These are phyloP conservation scores for Hylomyscus alleni DNA, from an alignment of 2,797 vertebrate genomes.

Conservation along the genomic window DNA sequence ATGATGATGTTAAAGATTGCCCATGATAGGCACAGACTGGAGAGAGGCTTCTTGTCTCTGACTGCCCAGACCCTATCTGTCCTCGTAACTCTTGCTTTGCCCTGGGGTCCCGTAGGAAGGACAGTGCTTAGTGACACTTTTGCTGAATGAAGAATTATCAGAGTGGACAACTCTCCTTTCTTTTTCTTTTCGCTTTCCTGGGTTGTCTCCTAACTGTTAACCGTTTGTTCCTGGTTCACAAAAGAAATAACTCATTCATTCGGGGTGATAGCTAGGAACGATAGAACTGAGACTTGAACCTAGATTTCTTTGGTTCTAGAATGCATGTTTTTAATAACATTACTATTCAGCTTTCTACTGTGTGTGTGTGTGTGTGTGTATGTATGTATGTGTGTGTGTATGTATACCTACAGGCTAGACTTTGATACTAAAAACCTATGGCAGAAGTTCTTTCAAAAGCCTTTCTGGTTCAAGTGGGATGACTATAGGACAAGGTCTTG, in stretches of 20 bases:
- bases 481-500: neutral
- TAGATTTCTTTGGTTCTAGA: neutral
- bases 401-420: neutral
- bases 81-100: neutral
- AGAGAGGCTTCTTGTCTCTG: neutral
- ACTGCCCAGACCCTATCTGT: neutral
- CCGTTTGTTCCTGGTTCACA: neutral
- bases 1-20: neutral
- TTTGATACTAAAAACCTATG: neutral
- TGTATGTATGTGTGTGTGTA: neutral
- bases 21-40: neutral
- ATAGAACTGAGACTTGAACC: neutral
- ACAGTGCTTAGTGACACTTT: neutral
- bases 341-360: fast-evolving
- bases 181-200: neutral
- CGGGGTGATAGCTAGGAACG: neutral
- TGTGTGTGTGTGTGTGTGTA: neutral
- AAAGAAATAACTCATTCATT: neutral
- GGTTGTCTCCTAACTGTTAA: neutral
- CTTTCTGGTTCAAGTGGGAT: neutral
- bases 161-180: neutral
- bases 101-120: neutral
- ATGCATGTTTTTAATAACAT: no score
- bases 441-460: neutral
- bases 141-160: neutral